Percentiles rank a stretch among this genome's conserved stretches.
Conservation (phyloP, 2,113 vertebrate genomes). For the Passer montanus region DNA sequence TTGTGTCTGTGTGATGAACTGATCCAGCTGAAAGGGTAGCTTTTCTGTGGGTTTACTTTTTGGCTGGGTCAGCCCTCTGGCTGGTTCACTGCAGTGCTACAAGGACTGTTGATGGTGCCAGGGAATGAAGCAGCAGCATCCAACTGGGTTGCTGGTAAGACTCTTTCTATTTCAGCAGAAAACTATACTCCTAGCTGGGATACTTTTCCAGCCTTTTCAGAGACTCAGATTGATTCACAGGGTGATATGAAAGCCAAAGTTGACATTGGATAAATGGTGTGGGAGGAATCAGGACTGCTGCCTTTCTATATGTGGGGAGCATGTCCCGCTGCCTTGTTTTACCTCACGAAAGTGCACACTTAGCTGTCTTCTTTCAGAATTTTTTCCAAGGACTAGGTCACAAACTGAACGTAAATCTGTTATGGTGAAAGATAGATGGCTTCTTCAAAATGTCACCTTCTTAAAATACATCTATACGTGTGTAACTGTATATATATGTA, state of each 20-base stretch:
- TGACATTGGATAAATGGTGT: background rate
- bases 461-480: conserved; percentile 58
- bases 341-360: background rate
- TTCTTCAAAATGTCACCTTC: conserved; percentile 64
- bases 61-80: background rate
- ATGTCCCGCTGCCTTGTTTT: background rate
- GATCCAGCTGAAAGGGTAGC: background rate
- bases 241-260: background rate
- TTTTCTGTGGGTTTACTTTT: background rate
- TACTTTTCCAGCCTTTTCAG: background rate
- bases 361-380: conserved; percentile 14
- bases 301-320: background rate
- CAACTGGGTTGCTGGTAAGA: background rate
- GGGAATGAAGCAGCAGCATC: background rate
- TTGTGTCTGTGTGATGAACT: background rate
- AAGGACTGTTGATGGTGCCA: background rate
- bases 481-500: conserved; percentile 56
- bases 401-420: conserved; percentile 61
- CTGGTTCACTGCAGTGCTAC: background rate
- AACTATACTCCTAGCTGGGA: background rate
- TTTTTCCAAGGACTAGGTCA: conserved; percentile 41
- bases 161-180: background rate
- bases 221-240: background rate
- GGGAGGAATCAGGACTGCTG: background rate
- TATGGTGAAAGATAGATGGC: conserved; percentile 55